phyloP scores from a whole-genome alignment of 2,797 vertebrate species.

The Bradypodion ventrale region DNA sequence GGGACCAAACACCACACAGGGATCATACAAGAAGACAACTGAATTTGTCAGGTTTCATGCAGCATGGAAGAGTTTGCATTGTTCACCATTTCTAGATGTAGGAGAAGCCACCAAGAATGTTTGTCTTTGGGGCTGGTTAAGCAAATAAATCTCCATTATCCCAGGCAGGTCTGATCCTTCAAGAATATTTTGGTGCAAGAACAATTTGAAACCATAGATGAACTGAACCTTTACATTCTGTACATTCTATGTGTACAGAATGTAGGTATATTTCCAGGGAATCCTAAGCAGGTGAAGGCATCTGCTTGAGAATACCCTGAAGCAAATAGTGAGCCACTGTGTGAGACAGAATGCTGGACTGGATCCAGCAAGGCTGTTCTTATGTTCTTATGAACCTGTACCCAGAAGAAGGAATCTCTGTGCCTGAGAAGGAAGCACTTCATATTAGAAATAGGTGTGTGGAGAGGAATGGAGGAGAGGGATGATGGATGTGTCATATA shows the following conservation, averaged over 20 bases:
- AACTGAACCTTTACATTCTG: background rate
- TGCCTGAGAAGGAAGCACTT: background rate
- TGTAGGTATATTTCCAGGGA: too few relatives aligned
- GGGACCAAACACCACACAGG: background rate
- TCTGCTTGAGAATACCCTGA: too few relatives aligned
- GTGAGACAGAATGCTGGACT: too few relatives aligned
- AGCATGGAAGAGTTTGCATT: background rate
- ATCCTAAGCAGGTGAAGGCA: too few relatives aligned
- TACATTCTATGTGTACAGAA: too few relatives aligned
- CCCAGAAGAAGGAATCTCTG: background rate
- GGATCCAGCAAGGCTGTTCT: too few relatives aligned
- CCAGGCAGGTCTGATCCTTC: background rate
- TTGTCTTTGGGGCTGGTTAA: background rate
- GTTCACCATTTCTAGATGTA: background rate
- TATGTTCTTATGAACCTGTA: too few relatives aligned
- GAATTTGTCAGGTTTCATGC: background rate
- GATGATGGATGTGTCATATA: background rate
- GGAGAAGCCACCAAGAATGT: background rate
- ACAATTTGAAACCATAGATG: background rate
- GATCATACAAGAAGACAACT: background rate
- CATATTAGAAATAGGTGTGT: background rate
- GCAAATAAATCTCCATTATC: background rate
- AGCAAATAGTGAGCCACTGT: too few relatives aligned
- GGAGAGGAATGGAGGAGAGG: background rate
- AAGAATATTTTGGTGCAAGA: background rate